Evolutionary conservation across 2,888 invertebrate species (phyloP).

Genomic region (Perithous albicinctus): DNA sequence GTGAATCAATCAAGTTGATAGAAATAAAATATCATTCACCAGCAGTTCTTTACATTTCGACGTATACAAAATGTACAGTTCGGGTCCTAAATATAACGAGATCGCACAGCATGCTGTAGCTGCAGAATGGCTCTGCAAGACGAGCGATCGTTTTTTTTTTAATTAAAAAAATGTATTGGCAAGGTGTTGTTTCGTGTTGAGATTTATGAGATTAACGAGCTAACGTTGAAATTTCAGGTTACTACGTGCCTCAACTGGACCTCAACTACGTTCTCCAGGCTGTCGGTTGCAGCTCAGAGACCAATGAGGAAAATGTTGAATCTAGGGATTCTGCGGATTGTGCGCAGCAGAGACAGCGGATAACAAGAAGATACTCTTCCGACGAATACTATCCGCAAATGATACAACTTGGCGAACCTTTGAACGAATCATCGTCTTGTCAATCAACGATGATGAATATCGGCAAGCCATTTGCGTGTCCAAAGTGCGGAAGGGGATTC

Average conservation of each 20-base stretch:
- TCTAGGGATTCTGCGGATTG: conserved; percentile 24
- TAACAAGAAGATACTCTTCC: conserved; percentile 17
- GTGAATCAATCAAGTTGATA: conserved; percentile 1
- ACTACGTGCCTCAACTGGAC: conserved; percentile 75
- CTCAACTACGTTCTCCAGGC: conserved; percentile 74
- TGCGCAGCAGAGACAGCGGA: background rate
- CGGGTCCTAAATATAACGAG: background rate
- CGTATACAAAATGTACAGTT: background rate
- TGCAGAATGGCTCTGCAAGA: background rate
- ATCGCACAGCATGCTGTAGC: conserved; percentile 25
- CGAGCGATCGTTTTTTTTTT: conserved; percentile 1
- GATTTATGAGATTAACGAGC: conserved; percentile 34
- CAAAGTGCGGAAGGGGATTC: conserved; percentile 81
- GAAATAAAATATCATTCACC: background rate
- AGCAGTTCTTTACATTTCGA: background rate
- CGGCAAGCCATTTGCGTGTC: conserved; percentile 79
- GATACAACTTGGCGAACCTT: background rate
- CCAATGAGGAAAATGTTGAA: conserved; percentile 26
- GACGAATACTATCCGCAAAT: conserved; percentile 32
- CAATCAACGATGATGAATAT: conserved; percentile 1
- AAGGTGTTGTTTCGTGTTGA: background rate
- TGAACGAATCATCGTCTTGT: conserved; percentile 19
- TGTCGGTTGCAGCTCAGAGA: conserved; percentile 15
- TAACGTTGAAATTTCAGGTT: conserved; percentile 77
- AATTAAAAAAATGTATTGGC: conserved; percentile 1